Base-by-base conservation (phyloP, 2,888 invertebrate species). In the Catocala sponsa region DNA sequence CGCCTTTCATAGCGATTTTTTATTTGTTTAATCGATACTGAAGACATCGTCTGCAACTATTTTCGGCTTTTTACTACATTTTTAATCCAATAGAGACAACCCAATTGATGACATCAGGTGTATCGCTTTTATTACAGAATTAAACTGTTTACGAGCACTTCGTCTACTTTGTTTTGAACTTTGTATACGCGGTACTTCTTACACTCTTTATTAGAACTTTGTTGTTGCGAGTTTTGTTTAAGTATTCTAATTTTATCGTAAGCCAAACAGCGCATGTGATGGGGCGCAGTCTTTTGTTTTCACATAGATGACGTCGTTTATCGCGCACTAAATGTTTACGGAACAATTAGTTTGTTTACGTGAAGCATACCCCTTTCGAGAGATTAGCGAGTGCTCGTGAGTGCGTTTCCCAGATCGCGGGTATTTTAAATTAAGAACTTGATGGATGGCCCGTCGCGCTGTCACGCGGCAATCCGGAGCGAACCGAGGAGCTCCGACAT, bases 21-120 rank as follows among this genome's bases (percentile, higher is more conserved):
- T 92, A 93, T 94, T 93, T 92, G 94, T 94, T 94, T 94, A 94
- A 94, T 94, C 94, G 91, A 94, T 94, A 88, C 89, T 89, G 88
- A 92, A 92, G 91, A 91, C 86, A 87, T 83, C 85, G 86, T 82
- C 84, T 83, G 82, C 83, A 83, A 83, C 89, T 94, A 92, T 93
- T 93, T 91, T 87, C 75, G 83, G 53, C 78, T 33, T 86, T 90
- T 92, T 90, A 94, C 84, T 83, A 84, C 85, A 79, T 88, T 89
- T 90, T 90, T 91, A 90, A 91, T 91, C 87, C 84, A 82, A 83
- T 87, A 80, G 75, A 85, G 84, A 86, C 85, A 83, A 83, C 84
- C 86, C 85, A 84, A 91, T 91, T 85, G 86, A 84, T 79, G 79
- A 76, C 86, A 91, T 93, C 91, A 92, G 92, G 91, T 91, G 91